phyloP scores from a whole-genome alignment of 2,888 invertebrate species.

The Athripsodes cinereus region DNA sequence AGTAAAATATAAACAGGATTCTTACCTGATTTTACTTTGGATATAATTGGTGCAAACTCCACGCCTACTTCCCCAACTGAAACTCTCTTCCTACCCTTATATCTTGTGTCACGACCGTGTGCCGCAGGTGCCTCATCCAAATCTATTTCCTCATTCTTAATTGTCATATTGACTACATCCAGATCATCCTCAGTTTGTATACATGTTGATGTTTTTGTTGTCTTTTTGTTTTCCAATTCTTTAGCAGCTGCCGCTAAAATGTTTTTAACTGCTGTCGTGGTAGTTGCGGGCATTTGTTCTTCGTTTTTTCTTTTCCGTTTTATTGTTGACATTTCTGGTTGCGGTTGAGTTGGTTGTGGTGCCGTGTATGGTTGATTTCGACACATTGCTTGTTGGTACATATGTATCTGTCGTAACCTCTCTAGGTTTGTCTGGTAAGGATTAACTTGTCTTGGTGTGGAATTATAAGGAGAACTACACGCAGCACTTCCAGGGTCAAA shows the following conservation, averaged over 20 bases:
- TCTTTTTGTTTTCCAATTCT: constrained; percentile 34
- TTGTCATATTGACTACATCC: constrained; percentile 30
- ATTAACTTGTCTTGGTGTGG: constrained; percentile 14
- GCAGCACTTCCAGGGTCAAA: constrained; percentile 24
- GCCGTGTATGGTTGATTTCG: constrained; percentile 32
- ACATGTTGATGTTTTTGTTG: constrained; percentile 37
- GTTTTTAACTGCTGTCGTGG: constrained; percentile 45
- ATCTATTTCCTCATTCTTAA: constrained; percentile 19
- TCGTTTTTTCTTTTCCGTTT: constrained; percentile 36
- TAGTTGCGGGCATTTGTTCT: constrained; percentile 42
- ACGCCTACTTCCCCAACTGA: constrained; percentile 37
- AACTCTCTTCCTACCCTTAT: constrained; percentile 42
- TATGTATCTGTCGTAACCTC: constrained; percentile 37
- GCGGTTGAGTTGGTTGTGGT: constrained; percentile 31
- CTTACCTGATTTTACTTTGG: constrained; percentile 24
- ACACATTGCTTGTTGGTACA: constrained; percentile 52
- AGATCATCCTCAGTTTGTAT: constrained; percentile 46
- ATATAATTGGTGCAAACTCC: constrained; percentile 19
- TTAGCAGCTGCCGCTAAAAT: constrained; percentile 47
- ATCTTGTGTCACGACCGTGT: constrained; percentile 40
- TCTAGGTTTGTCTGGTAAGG: constrained; percentile 22
- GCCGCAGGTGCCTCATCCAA: constrained; percentile 30
- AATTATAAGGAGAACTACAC: constrained; percentile 27
- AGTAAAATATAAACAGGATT: neutral
- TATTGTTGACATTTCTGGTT: constrained; percentile 11